Percentiles rank a stretch among this genome's conserved stretches.
Conservation (phyloP, 2,797 vertebrate genomes). For the Glossophaga mutica region DNA sequence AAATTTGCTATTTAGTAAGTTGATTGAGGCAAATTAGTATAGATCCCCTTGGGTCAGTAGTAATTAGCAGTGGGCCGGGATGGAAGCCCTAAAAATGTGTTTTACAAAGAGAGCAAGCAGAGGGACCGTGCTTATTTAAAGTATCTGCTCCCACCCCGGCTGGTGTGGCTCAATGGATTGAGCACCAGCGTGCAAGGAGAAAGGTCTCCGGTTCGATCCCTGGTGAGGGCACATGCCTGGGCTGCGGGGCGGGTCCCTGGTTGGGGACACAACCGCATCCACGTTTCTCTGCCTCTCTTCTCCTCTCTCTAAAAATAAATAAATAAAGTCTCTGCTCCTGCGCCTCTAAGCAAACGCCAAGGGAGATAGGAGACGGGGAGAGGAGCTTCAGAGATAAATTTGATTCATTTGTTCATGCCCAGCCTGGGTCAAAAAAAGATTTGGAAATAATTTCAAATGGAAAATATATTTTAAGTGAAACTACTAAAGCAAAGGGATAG, state of each 20-base stretch:
- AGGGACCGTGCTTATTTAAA: neutral
- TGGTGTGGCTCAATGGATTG: no score
- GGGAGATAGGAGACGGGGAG: neutral
- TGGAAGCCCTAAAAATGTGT: conserved; percentile 53
- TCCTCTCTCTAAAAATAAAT: no score
- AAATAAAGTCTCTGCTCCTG: neutral
- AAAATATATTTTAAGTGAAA: conserved; percentile 22
- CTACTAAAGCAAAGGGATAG: neutral
- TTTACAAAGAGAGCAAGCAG: neutral
- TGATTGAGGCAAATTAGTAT: conserved; percentile 70
- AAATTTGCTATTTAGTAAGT: conserved; percentile 72
- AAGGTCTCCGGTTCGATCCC: no score
- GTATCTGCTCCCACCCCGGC: neutral
- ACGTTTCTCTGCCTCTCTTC: no score
- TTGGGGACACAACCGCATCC: no score
- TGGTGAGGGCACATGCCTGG: no score
- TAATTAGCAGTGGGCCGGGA: conserved; percentile 65
- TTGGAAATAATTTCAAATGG: neutral
- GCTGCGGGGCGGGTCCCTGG: no score
- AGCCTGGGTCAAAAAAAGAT: neutral
- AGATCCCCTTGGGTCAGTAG: conserved; percentile 58
- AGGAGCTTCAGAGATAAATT: neutral
- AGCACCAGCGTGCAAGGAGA: no score
- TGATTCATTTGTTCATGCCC: neutral
- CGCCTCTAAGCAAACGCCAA: neutral